A percentile compares a stretch with the other conserved stretches of the same genome.
Conservation (phyloP, 1,140 invertebrate genomes). For the Lanistes nyassanus region DNA sequence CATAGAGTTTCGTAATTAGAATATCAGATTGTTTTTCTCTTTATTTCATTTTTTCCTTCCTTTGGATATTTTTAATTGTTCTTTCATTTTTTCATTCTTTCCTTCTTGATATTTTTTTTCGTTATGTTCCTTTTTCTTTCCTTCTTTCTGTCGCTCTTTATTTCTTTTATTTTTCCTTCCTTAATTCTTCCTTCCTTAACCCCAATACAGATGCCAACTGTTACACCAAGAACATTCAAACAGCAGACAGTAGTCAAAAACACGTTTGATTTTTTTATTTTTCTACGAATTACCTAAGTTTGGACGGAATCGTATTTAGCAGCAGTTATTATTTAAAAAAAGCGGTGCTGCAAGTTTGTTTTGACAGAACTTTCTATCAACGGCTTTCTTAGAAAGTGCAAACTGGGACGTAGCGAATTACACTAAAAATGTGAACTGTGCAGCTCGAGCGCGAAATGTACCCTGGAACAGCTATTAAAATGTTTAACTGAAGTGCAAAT, state of each 20-base stretch:
- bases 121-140: neutral
- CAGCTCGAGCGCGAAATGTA: too few species aligned
- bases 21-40: neutral
- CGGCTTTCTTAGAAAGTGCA: too few species aligned
- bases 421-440: too few species aligned
- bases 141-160: neutral
- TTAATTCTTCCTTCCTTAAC: neutral
- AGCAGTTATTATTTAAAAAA: neutral
- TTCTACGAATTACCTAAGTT: neutral
- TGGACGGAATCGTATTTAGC: too few species aligned
- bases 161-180: neutral
- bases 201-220: neutral
- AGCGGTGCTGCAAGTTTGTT: neutral
- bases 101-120: neutral
- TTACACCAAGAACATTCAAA: neutral
- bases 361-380: too few species aligned
- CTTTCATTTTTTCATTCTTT: neutral
- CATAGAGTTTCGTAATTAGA: neutral
- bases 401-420: too few species aligned
- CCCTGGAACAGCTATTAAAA: too few species aligned
- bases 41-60: neutral
- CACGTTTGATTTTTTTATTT: neutral
- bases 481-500: too few species aligned
- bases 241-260: neutral
- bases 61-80: neutral